Evolutionary conservation across 92 coral and sea anemone genomes (phyloP).

Genomic region (Zoanthus solanderi): DNA sequence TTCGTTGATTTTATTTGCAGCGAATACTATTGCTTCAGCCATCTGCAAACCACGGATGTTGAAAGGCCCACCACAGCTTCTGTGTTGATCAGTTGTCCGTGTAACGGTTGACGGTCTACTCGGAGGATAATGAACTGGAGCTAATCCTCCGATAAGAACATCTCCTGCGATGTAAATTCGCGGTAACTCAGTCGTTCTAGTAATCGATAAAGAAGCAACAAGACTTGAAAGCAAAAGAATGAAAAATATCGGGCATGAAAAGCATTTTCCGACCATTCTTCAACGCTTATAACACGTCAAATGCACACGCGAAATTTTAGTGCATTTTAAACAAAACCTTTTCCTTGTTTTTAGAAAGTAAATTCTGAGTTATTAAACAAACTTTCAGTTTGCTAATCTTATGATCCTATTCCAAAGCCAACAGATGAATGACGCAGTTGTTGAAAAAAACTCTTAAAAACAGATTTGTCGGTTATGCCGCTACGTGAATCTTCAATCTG

Average conservation of each 20-base stretch:
- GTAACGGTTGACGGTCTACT: slow-evolving; percentile 20
- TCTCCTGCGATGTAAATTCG: slow-evolving; percentile 62
- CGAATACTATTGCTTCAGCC: slow-evolving; percentile 80
- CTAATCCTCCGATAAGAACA: slow-evolving; percentile 66
- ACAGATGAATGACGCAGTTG: background rate
- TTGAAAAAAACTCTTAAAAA: background rate
- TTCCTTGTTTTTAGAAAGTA: slow-evolving; percentile 19
- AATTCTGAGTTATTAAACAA: background rate
- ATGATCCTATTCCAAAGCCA: background rate
- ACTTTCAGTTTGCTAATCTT: background rate
- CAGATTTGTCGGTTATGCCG: background rate
- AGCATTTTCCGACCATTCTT: background rate
- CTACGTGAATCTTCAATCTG: background rate
- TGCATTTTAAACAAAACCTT: background rate
- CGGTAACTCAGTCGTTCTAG: background rate
- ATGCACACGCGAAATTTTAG: background rate
- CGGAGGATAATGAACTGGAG: slow-evolving; percentile 73
- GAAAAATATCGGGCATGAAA: background rate
- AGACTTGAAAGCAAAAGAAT: background rate
- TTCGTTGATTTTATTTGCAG: slow-evolving; percentile 70
- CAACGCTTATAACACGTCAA: background rate
- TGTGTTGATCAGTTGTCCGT: background rate
- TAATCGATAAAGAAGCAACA: background rate
- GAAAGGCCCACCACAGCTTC: slow-evolving; percentile 66
- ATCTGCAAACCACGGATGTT: slow-evolving; percentile 76